Evolutionary conservation across 2,797 vertebrate genomes (phyloP), one percentile per base, ranked within the genome.

Genomic region (Melanotaenia trifasciata): DNA sequence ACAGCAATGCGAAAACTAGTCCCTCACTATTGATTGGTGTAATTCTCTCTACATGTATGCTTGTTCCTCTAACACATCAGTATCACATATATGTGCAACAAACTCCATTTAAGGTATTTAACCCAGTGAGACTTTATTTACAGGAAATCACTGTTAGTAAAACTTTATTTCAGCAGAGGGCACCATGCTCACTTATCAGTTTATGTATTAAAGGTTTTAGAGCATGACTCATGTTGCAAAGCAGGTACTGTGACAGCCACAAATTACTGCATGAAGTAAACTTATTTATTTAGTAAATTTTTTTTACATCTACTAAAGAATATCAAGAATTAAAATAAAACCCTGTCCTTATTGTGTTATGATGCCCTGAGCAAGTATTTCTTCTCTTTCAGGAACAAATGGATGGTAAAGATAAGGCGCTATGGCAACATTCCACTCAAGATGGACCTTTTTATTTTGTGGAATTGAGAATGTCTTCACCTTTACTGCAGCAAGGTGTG

Each of bases 371-470:
- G 69, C 30, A 58, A 45, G 36, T 67, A n/a, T 71, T 59, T 70
- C 32, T 36, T 64, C 11, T 78, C 50, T 90, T 93, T 79, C 85
- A 95, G 95, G 84, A 87, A 72, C 91, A 87, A 87, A 93, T 94
- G 94, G 91, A 92, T 74, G 79, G 64, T 74, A 86, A 78, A 86
- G 75, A 84, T 66, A 71, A 64, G 58, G 53, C 40, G 33, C 71
- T 66, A 88, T 84, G 88, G 88, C 86, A 8, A 38, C 58, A 30
- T 76, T 79, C 43, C 69, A 59, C 64, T 73, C 59, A 47, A 79
- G 79, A 72, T 71, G 51, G 72, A 51, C 69, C 64, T 65, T 84
- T 64, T 76, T 12, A 20, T 72, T 68, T 78, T 35, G 45, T 53
- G 35, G 64, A 36, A 63, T 67, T 58, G 67, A 85, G 47, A 75